Evolutionary conservation across 2,113 vertebrate species (phyloP).

Genomic region (Abramis brama): DNA sequence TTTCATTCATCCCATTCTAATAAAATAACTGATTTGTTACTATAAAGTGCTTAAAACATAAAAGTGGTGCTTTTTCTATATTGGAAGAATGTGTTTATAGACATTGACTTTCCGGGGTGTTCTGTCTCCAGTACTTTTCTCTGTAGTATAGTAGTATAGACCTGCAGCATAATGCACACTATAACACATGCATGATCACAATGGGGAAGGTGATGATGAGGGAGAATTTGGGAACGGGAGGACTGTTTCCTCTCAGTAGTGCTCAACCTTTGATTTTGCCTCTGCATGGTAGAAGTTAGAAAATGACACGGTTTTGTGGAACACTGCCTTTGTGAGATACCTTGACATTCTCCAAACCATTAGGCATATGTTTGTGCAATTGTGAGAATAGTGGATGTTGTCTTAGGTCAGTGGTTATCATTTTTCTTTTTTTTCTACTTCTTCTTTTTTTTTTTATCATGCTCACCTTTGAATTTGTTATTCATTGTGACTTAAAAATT

Average conservation of each 20-base stretch:
- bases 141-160: conserved; percentile 41
- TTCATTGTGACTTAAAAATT: background rate
- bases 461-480: background rate
- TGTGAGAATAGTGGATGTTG: background rate
- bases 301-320: conserved; percentile 5
- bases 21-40: background rate
- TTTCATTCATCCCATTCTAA: background rate
- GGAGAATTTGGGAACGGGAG: background rate
- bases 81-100: background rate
- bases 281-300: conserved; percentile 51
- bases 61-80: background rate
- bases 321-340: conserved; percentile 30
- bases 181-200: conserved; percentile 21
- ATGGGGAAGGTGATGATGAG: background rate
- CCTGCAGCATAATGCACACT: conserved; percentile 16
- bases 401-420: background rate
- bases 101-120: conserved; percentile 35
- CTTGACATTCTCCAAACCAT: conserved; percentile 41
- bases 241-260: conserved; percentile 1
- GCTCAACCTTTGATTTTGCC: conserved; percentile 19
- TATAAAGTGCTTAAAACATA: background rate
- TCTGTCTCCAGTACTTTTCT: conserved; percentile 58
- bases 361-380: background rate
- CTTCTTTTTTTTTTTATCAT: background rate
- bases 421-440: background rate